A percentile compares a stretch with the other conserved stretches of the same genome.
Evolutionary conservation across 35 echinoderm and acorn worm genomes (phyloP).

Genomic region (Lytechinus variegatus): DNA sequence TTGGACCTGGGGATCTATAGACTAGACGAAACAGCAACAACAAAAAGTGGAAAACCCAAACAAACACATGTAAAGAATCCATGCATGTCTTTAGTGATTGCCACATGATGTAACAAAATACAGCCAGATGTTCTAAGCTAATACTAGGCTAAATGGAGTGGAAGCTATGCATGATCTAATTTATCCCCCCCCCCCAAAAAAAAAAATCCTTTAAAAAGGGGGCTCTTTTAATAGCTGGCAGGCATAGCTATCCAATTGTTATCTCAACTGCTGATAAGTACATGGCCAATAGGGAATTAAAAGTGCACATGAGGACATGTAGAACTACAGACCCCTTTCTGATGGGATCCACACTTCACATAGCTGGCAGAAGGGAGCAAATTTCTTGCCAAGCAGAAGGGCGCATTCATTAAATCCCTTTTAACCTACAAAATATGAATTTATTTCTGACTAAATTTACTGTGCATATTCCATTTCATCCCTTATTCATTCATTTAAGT

Average conservation of each 20-base stretch:
- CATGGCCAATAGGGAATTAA: neutral
- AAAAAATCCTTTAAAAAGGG: neutral
- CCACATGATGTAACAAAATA: neutral
- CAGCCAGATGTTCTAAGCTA: neutral
- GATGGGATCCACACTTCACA: no score
- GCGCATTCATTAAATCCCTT: no score
- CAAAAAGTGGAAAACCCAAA: neutral
- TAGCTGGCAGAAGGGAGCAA: no score
- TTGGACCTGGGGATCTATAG: neutral
- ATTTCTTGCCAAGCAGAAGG: no score
- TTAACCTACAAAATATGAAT: no score
- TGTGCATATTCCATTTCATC: no score
- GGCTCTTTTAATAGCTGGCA: neutral
- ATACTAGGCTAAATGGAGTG: neutral
- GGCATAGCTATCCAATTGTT: neutral
- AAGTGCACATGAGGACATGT: neutral
- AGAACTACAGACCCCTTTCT: neutral
- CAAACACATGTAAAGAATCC: no score
- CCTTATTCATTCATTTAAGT: no score
- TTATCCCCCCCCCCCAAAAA: no score
- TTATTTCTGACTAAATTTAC: no score
- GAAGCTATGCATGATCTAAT: neutral
- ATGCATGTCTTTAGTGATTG: no score
- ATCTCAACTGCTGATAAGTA: conserved; percentile 5
- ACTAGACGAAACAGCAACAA: neutral